Evolutionary conservation across 2,797 vertebrate genomes (phyloP).

Genomic region (Microctenopoma lineatum): DNA sequence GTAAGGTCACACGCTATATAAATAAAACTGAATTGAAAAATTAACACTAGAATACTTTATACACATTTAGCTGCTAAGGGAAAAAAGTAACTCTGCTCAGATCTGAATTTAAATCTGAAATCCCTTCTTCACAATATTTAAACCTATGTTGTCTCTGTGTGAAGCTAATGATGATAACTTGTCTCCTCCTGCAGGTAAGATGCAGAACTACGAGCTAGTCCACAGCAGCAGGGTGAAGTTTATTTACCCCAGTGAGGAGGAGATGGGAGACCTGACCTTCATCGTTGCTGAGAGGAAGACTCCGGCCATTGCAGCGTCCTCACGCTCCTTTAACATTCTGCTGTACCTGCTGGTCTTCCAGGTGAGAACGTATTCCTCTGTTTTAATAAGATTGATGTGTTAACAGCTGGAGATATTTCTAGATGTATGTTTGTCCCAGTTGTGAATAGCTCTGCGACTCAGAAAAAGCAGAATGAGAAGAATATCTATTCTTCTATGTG

Average conservation of each 20-base stretch:
- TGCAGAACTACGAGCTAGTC: slow-evolving; percentile 98
- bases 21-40: too few relatives aligned
- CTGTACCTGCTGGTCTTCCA: slow-evolving; percentile 95
- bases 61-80: too few relatives aligned
- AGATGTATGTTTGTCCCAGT: background rate
- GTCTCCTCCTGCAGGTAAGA: slow-evolving; percentile 86
- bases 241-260: slow-evolving; percentile 96
- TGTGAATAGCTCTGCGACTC: background rate
- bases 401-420: background rate
- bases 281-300: slow-evolving; percentile 92
- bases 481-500: too few relatives aligned
- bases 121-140: too few relatives aligned
- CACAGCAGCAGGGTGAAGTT: slow-evolving; percentile 98
- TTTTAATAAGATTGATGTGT: background rate
- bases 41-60: too few relatives aligned
- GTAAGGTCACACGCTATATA: too few relatives aligned
- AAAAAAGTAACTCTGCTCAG: too few relatives aligned
- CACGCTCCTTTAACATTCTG: slow-evolving; percentile 90
- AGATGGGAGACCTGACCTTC: slow-evolving; percentile 96
- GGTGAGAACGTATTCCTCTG: slow-evolving; percentile 67
- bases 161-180: background rate
- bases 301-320: slow-evolving; percentile 57
- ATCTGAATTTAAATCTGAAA: too few relatives aligned
- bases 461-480: too few relatives aligned
- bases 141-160: background rate